phyloP scores from a whole-genome alignment of 2,113 vertebrate species.

The Campylorhamphus procurvoides region DNA sequence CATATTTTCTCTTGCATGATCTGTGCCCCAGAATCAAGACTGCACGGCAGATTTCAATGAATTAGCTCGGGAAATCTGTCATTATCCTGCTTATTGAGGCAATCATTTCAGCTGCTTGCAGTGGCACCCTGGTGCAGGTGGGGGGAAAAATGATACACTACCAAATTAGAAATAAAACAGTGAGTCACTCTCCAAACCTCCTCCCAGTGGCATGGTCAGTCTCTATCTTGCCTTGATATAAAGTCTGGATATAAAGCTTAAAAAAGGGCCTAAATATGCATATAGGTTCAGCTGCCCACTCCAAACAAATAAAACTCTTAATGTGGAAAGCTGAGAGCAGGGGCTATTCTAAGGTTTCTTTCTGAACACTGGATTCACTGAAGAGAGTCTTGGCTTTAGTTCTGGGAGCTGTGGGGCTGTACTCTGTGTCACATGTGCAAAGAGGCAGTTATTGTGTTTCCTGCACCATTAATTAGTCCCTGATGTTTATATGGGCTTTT shows the following conservation, averaged over 20 bases:
- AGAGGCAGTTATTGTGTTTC: not conserved
- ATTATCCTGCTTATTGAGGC: constrained; percentile 5
- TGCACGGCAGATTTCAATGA: not conserved
- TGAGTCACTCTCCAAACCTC: not conserved
- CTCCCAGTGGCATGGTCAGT: not conserved
- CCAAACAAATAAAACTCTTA: not conserved
- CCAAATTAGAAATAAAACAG: constrained; percentile 27
- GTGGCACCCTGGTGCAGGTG: not conserved
- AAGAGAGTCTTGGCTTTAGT: not conserved
- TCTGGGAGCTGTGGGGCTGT: not conserved
- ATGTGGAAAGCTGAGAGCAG: not conserved
- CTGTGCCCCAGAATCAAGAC: not conserved
- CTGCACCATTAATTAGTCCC: not conserved
- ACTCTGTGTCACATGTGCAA: not conserved
- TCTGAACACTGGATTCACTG: not conserved
- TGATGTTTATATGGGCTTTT: not conserved
- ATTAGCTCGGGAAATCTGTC: not conserved
- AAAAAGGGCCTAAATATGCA: not conserved
- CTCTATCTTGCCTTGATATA: not conserved
- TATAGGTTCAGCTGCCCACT: not conserved
- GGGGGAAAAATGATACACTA: not conserved
- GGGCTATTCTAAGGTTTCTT: not conserved
- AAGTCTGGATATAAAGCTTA: not conserved
- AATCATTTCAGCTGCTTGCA: constrained; percentile 15
- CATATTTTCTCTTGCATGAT: not conserved